A percentile compares a stretch with the other conserved stretches of the same genome.
Evolutionary conservation across 2,797 vertebrate genomes (phyloP).

Genomic region (Semotilus atromaculatus): DNA sequence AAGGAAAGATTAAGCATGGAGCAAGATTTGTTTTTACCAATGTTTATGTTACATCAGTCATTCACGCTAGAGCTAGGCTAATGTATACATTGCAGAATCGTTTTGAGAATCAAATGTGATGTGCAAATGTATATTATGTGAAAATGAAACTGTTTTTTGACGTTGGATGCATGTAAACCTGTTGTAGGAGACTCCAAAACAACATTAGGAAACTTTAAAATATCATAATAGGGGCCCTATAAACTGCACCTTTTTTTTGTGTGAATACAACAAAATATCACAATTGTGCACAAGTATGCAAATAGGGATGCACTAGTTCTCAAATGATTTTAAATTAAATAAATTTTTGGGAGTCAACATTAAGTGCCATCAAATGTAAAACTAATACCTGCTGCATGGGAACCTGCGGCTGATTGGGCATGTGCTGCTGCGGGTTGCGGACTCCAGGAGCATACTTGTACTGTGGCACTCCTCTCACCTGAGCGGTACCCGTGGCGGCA

Average conservation of each 20-base stretch:
- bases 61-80: no score
- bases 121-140: no score
- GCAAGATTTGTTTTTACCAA: no score
- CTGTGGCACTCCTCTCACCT: slow-evolving; percentile 89
- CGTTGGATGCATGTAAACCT: no score
- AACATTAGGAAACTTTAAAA: no score
- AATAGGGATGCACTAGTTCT: background rate
- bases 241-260: background rate
- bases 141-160: no score
- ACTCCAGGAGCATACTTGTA: slow-evolving; percentile 94
- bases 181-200: no score
- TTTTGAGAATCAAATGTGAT: no score
- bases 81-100: no score
- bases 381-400: slow-evolving; percentile 90
- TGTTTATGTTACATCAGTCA: no score
- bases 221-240: no score
- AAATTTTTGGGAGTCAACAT: background rate
- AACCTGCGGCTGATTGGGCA: slow-evolving; percentile 86
- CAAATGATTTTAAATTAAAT: background rate
- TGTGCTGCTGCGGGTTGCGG: slow-evolving; percentile 93
- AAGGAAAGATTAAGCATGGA: no score
- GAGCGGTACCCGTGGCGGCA: slow-evolving; percentile 81
- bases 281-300: background rate
- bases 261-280: background rate
- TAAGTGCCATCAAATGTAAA: background rate